Conservation (phyloP, 2,113 vertebrate genomes). For the Nothobranchius kuhntae region DNA sequence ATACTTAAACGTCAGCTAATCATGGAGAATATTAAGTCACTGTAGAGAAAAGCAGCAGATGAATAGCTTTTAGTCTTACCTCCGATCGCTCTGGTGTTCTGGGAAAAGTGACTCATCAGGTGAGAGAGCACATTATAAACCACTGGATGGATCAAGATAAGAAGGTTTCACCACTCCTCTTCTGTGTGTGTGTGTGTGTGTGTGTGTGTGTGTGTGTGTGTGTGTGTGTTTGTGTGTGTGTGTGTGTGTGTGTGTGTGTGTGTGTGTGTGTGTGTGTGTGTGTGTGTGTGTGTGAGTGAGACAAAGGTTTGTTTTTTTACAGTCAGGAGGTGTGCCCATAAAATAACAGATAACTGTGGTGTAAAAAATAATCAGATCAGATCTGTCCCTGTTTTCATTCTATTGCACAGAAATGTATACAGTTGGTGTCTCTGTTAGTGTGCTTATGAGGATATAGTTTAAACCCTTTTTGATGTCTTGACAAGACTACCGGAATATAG, state of each 20-base stretch:
- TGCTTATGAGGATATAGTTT: too few relatives aligned
- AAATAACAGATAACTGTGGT: slow-evolving; percentile 42
- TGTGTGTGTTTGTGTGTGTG: background rate
- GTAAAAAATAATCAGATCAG: too few relatives aligned
- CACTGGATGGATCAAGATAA: slow-evolving; percentile 24
- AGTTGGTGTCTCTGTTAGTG: too few relatives aligned
- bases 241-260: background rate
- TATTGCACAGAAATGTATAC: background rate
- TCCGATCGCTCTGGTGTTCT: slow-evolving; percentile 16
- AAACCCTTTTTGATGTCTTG: too few relatives aligned
- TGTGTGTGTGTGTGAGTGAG: background rate
- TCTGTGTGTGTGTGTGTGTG: background rate
- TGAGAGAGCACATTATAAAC: slow-evolving; percentile 34
- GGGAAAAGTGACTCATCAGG: slow-evolving; percentile 26
- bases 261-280: background rate
- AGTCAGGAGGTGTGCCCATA: slow-evolving; percentile 33
- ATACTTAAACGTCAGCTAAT: too few relatives aligned
- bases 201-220: background rate
- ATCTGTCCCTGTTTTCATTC: background rate
- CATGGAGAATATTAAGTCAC: background rate
- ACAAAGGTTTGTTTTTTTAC: slow-evolving; percentile 16
- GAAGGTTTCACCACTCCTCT: slow-evolving; percentile 23
- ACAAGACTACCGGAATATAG: too few relatives aligned
- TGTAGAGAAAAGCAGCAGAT: background rate
- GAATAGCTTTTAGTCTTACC: slow-evolving; percentile 51